Evolutionary conservation across 2,797 vertebrate species (phyloP), one percentile per base, ranked within the genome.

Genomic region (Arvicola amphibius): DNA sequence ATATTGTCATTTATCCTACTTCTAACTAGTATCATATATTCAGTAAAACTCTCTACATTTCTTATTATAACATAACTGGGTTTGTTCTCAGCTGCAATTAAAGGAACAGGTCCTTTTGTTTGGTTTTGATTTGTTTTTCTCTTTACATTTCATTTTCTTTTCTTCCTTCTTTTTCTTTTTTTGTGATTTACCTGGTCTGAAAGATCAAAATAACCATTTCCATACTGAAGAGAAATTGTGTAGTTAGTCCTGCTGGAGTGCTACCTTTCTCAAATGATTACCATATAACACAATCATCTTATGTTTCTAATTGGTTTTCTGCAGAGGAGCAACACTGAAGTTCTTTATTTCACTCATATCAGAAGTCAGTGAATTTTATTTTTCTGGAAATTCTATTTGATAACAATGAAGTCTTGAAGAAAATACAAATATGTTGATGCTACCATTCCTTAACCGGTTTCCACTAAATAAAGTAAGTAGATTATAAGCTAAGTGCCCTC

Each of bases 311-410:
- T 63, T 53, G 4, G 13, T 37, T 89, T 92, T 56, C 21, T 91
- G 19, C 19, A 34, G 2, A 27, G 0, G 2, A 12, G 2, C 0
- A 1, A 78, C 67, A 90, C 29, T 6, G 16, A 51, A 14, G 2
- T 3, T 25, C 3, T 6, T 40, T 37, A 40, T 80, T 77, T 71
- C 5, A 40, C 9, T 71, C 25, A 67, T 27, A 43, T 2, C 3
- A 89, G 27, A 96, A 48, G 43, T 83, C 37, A 46, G 88, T 37
- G 27, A 84, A 9, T 53, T 91, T 90, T 90, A 37, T 78, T 78
- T 88, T 88, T 56, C 76, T 53, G 7, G 2, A 90, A 77, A 77
- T 73, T 8, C 2, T 63, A 40, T 12, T 48, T n/a, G 40, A 93
- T 43, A 46, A 19, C 23, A 83, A 34, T 48, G 51, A 43, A 71